phyloP scores from a whole-genome alignment of 2,797 vertebrate genomes.

The Periparus ater region DNA sequence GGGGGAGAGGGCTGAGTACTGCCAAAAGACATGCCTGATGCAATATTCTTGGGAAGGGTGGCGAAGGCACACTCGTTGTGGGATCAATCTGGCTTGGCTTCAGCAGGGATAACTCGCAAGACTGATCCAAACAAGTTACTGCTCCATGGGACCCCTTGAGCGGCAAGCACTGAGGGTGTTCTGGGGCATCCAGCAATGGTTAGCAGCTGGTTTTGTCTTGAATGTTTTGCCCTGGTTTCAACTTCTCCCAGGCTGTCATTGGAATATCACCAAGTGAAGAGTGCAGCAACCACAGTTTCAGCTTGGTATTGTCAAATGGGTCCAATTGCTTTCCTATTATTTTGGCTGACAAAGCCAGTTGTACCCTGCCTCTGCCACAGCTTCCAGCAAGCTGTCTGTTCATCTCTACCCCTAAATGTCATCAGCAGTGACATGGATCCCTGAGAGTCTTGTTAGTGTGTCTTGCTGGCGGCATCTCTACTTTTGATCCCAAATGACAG shows the following conservation, averaged over 20 bases:
- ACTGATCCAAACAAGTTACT: not conserved
- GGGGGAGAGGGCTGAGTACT: not conserved
- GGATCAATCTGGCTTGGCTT: not conserved
- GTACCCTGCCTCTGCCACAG: not conserved
- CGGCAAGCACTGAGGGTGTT: not conserved
- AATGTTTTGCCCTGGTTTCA: not conserved
- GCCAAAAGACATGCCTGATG: not conserved
- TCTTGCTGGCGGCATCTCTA: not conserved
- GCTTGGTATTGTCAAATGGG: not conserved
- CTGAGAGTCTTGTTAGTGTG: conserved; percentile 43
- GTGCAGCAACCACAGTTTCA: not conserved
- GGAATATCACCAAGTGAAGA: not conserved
- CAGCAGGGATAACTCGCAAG: not conserved
- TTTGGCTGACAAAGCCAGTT: not conserved
- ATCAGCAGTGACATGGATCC: conserved; percentile 35
- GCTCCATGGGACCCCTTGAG: rapidly evolving
- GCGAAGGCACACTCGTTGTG: not conserved
- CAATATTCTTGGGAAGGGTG: not conserved
- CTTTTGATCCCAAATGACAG: conserved; percentile 2
- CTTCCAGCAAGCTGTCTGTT: not conserved
- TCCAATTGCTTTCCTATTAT: not conserved
- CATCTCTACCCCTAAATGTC: conserved; percentile 13
- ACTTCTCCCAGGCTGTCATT: not conserved
- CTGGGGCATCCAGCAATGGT: not conserved
- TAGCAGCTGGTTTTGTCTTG: not conserved